These are phyloP conservation scores for Chironomus riparius DNA, from an alignment of 2,888 invertebrate genomes.

Conservation along the genomic window DNA sequence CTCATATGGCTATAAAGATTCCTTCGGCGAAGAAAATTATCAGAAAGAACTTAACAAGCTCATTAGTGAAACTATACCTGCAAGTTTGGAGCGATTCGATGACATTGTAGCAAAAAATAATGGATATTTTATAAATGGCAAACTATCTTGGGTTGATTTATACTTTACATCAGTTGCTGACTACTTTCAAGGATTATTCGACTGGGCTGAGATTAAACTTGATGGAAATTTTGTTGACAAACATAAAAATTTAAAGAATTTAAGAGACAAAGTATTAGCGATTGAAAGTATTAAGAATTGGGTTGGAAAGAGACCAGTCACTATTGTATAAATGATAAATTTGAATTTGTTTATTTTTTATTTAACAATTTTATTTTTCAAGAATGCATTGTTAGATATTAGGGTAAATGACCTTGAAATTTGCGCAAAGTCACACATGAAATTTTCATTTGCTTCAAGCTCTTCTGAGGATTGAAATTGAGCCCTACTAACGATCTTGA, in stretches of 20 bases:
- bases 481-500: too few relatives aligned
- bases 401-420: too few relatives aligned
- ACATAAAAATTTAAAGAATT: conserved; percentile 48
- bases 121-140: conserved; percentile 46
- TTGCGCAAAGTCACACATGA: too few relatives aligned
- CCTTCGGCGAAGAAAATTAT: too few relatives aligned
- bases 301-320: conserved; percentile 51
- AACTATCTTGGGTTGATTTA: conserved; percentile 59
- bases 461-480: too few relatives aligned
- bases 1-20: too few relatives aligned
- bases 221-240: conserved; percentile 45
- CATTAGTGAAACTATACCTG: conserved; percentile 49
- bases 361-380: too few relatives aligned
- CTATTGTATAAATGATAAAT: conserved; percentile 35
- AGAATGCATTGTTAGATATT: too few relatives aligned
- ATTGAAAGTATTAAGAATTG: conserved; percentile 54
- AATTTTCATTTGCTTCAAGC: too few relatives aligned
- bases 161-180: conserved; percentile 50
- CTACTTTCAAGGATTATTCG: conserved; percentile 39
- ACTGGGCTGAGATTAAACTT: conserved; percentile 39
- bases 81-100: conserved; percentile 50
- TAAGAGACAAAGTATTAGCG: conserved; percentile 47
- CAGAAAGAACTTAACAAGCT: conserved; percentile 41
- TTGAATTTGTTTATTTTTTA: too few relatives aligned
- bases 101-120: conserved; percentile 50